A percentile compares a stretch with the other conserved stretches of the same genome.
phyloP scores from a whole-genome alignment of 2,797 vertebrate genomes.

The Nyctibius grandis region DNA sequence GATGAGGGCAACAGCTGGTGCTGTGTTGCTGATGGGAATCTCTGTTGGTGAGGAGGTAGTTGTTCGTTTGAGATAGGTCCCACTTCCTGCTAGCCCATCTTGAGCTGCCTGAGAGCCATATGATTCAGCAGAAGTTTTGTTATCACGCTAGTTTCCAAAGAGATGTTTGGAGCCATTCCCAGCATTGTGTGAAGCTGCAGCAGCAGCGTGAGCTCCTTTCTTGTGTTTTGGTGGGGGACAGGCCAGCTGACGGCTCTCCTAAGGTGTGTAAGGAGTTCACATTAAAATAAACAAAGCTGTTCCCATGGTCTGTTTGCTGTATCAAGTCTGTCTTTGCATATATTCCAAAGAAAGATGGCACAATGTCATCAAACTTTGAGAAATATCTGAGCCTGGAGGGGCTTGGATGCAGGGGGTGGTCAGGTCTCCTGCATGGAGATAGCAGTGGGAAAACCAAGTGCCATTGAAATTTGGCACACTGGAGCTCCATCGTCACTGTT shows the following conservation, averaged over 20 bases:
- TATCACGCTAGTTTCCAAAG: background rate
- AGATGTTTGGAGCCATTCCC: background rate
- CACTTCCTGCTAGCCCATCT: background rate
- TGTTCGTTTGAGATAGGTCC: background rate
- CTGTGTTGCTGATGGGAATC: background rate
- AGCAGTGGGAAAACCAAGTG: background rate
- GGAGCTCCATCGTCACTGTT: background rate
- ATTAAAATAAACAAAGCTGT: background rate
- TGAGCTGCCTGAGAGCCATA: background rate
- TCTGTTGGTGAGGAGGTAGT: background rate
- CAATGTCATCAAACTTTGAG: background rate
- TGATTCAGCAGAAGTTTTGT: slow-evolving; percentile 10
- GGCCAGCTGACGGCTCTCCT: background rate
- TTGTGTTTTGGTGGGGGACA: background rate
- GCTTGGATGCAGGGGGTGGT: rapidly evolving
- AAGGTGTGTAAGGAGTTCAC: background rate
- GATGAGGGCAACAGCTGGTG: background rate
- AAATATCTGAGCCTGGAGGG: background rate
- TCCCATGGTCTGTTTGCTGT: background rate
- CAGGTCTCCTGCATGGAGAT: background rate
- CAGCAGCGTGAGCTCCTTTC: background rate
- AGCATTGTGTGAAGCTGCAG: background rate
- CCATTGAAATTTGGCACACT: background rate
- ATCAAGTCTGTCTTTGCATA: background rate
- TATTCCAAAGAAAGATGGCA: background rate